Conservation (phyloP, 2,888 invertebrate genomes). For the Agrenia bidenticulata region DNA sequence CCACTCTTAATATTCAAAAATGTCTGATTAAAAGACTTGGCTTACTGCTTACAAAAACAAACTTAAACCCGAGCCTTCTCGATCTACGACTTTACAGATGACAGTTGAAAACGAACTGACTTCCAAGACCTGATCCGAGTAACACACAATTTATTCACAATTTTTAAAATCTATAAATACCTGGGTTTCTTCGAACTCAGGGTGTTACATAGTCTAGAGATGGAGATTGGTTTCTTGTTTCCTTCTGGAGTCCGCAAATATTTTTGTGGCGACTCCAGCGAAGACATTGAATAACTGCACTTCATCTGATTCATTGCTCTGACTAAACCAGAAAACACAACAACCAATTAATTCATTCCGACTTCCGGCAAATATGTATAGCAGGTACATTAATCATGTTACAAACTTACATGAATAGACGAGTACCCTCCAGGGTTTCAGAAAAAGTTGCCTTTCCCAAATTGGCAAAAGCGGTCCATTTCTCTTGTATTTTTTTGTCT, state of each 20-base stretch:
- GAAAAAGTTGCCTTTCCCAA: neutral
- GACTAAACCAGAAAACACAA: slow-evolving; percentile 9
- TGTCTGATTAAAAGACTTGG: no score
- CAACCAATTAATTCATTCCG: slow-evolving; percentile 1
- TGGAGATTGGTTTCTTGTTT: slow-evolving; percentile 39
- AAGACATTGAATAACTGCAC: slow-evolving; percentile 51
- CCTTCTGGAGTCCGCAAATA: slow-evolving; percentile 46
- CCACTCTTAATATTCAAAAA: no score
- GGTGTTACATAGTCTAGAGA: slow-evolving; percentile 39
- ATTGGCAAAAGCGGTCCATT: slow-evolving; percentile 2
- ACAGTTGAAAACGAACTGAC: no score
- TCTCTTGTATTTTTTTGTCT: neutral
- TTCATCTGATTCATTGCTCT: slow-evolving; percentile 51
- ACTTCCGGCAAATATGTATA: neutral
- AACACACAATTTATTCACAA: neutral
- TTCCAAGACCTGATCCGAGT: no score
- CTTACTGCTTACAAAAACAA: no score
- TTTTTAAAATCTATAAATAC: slow-evolving; percentile 21
- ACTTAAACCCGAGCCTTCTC: no score
- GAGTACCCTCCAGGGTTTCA: slow-evolving; percentile 33
- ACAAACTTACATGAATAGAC: slow-evolving; percentile 48
- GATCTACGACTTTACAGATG: no score
- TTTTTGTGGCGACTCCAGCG: slow-evolving; percentile 46
- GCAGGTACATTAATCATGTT: neutral
- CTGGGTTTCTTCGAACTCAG: slow-evolving; percentile 48